Evolutionary conservation across 2,113 vertebrate species (phyloP).

Genomic region (Sebastes schlegelii): DNA sequence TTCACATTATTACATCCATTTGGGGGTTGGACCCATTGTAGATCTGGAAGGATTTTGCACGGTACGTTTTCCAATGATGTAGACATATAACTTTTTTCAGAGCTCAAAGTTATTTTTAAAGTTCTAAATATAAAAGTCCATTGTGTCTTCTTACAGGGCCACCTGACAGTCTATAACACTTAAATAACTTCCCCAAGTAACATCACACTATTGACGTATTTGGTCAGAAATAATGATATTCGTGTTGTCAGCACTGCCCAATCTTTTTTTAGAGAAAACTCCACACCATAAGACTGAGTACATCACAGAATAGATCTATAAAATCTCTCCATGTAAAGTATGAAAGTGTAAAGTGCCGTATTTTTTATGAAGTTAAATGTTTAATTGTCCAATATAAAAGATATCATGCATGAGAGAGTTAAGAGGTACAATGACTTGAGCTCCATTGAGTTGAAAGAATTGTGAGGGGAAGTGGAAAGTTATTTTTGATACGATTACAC

Average conservation of each 20-base stretch:
- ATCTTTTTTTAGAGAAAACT: not conserved
- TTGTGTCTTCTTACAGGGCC: not conserved
- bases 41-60: not conserved
- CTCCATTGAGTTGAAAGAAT: slow-evolving; percentile 50
- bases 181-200: not conserved
- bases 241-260: not conserved
- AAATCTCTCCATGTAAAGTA: not conserved
- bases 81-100: not conserved
- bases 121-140: not conserved
- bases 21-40: not conserved
- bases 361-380: slow-evolving; percentile 30
- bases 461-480: slow-evolving; percentile 49
- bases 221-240: not conserved
- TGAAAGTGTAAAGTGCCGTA: not conserved
- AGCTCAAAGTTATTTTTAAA: not conserved
- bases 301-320: not conserved
- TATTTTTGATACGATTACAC: slow-evolving; percentile 40
- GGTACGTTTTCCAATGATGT: not conserved
- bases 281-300: not conserved
- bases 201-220: not conserved
- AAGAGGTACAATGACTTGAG: slow-evolving; percentile 52
- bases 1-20: not conserved
- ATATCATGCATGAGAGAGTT: slow-evolving; percentile 56
- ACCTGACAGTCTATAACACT: not conserved
- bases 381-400: slow-evolving; percentile 58